phyloP scores from a whole-genome alignment of 2,797 vertebrate species.

The Luscinia luscinia region DNA sequence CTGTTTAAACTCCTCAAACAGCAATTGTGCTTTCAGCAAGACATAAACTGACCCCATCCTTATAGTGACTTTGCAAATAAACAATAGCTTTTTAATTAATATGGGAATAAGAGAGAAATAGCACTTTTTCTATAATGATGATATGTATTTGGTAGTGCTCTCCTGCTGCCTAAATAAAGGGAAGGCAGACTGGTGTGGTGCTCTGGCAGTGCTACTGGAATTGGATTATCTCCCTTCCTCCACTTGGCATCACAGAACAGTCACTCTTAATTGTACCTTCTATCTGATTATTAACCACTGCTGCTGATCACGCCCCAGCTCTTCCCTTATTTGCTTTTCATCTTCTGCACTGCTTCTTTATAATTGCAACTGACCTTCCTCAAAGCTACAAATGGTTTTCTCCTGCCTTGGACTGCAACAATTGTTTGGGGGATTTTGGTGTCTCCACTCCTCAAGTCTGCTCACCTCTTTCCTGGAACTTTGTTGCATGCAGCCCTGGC shows the following conservation, averaged over 20 bases:
- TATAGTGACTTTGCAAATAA: neutral
- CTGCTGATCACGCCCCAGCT: neutral
- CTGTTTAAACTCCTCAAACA: neutral
- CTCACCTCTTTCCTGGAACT: neutral
- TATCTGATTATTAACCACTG: constrained; percentile 22
- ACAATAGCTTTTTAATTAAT: constrained; percentile 8
- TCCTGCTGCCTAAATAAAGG: neutral
- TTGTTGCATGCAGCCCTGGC: neutral
- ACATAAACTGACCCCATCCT: neutral
- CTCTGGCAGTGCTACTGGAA: constrained; percentile 28
- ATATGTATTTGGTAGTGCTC: neutral
- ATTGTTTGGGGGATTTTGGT: neutral
- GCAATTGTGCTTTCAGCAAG: neutral
- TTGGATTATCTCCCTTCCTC: constrained; percentile 51
- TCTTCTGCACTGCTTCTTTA: neutral
- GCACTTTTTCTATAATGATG: neutral
- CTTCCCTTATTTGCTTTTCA: constrained; percentile 29
- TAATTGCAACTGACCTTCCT: constrained; percentile 13
- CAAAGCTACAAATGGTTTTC: neutral
- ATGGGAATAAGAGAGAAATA: neutral
- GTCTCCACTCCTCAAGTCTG: neutral
- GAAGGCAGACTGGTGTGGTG: neutral
- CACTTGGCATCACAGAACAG: neutral
- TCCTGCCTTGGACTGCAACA: neutral
- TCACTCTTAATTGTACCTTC: constrained; percentile 28